Percentiles rank a stretch among this genome's conserved stretches.
Evolutionary conservation across 2,888 invertebrate species (phyloP).

Genomic region (Synergus gifuensis): DNA sequence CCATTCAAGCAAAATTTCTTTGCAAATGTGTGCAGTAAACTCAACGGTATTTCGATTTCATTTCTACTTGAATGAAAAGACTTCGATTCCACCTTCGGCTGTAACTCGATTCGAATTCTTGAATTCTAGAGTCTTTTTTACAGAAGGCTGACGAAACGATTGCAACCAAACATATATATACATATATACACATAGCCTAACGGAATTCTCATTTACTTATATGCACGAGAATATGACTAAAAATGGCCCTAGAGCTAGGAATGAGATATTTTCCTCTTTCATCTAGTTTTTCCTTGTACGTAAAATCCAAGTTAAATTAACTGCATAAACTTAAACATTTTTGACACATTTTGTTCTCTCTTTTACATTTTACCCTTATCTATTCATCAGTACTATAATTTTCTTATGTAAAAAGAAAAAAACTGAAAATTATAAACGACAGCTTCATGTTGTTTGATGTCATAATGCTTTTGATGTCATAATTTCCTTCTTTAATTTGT

Average conservation of each 20-base stretch:
- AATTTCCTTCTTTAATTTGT: background rate
- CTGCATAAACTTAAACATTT: background rate
- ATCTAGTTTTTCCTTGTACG: background rate
- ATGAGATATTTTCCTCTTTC: background rate
- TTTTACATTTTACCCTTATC: background rate
- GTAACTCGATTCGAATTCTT: constrained; percentile 46
- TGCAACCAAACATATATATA: background rate
- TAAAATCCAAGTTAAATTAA: background rate
- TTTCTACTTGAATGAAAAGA: constrained; percentile 65
- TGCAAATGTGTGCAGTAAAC: constrained; percentile 40
- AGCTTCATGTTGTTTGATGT: too few relatives aligned
- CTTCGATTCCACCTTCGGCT: constrained; percentile 62
- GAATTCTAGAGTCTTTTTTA: background rate
- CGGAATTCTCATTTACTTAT: background rate
- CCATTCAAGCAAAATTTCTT: background rate
- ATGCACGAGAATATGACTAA: too few relatives aligned
- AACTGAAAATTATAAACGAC: too few relatives aligned
- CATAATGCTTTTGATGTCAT: too few relatives aligned
- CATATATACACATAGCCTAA: background rate
- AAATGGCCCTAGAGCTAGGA: background rate
- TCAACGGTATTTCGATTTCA: constrained; percentile 44
- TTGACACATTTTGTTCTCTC: background rate
- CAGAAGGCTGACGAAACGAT: background rate
- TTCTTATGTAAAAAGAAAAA: too few relatives aligned
- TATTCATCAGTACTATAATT: constrained; percentile 65